Conservation (phyloP, 53 echinoderm and acorn worm genomes). For the Holothuria scabra region DNA sequence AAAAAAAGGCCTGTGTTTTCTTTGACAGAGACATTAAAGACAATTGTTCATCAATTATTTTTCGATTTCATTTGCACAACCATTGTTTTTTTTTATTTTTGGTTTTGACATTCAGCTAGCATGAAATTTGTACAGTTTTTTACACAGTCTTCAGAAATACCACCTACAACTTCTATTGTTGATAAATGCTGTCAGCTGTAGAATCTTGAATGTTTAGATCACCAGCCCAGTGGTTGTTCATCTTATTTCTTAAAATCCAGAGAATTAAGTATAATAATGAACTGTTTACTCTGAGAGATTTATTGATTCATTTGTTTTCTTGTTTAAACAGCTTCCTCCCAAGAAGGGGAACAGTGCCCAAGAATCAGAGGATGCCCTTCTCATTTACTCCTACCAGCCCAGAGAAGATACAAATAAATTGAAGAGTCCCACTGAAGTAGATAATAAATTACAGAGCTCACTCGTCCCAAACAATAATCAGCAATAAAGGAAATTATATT, state of each 20-base stretch:
- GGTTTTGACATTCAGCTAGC: too few species aligned
- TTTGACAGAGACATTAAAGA: too few species aligned
- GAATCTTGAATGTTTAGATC: background rate
- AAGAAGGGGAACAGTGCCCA: conserved; percentile 59
- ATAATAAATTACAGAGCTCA: conserved; percentile 24
- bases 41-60: too few species aligned
- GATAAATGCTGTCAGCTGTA: too few species aligned
- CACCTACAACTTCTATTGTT: too few species aligned
- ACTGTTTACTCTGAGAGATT: background rate
- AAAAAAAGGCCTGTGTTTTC: too few species aligned
- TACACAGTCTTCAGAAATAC: too few species aligned
- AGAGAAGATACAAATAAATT: conserved; percentile 63
- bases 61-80: too few species aligned
- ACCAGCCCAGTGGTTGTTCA: background rate
- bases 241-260: background rate
- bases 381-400: conserved; percentile 77
- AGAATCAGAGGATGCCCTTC: conserved; percentile 72
- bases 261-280: background rate
- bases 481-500: too few species aligned
- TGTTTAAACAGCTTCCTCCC: conserved; percentile 71
- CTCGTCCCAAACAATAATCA: conserved; percentile 23
- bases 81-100: too few species aligned
- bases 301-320: background rate
- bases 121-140: too few species aligned
- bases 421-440: conserved; percentile 16